These are phyloP conservation scores for Bombus ignitus DNA, from an alignment of 1,140 invertebrate genomes.

Conservation along the genomic window DNA sequence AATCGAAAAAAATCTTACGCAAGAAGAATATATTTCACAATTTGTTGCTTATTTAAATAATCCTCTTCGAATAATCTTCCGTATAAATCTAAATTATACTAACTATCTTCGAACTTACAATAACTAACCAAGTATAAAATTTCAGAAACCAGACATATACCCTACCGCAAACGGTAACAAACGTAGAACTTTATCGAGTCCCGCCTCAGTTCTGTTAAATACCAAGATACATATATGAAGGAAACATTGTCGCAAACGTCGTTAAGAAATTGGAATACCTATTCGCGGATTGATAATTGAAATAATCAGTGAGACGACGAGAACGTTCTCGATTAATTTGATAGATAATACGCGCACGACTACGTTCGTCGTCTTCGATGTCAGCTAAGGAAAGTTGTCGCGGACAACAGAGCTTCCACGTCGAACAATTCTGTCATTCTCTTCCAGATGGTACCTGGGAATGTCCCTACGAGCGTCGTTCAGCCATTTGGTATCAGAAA, in stretches of 20 bases:
- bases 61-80: not conserved
- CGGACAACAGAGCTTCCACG: conserved; percentile 24
- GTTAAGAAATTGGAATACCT: not conserved
- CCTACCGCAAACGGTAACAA: not conserved
- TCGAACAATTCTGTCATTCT: conserved; percentile 47
- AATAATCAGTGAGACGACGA: conserved; percentile 54
- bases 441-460: conserved; percentile 41
- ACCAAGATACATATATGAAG: not conserved
- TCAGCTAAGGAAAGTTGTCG: conserved; percentile 7
- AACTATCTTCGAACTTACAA: not conserved
- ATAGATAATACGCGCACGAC: conserved; percentile 58
- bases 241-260: not conserved
- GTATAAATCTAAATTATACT: not conserved
- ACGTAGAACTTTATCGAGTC: not conserved
- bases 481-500: not conserved
- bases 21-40: not conserved
- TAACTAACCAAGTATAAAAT: not conserved
- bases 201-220: not conserved
- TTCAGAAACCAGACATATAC: not conserved
- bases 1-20: not conserved
- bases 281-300: conserved; percentile 41
- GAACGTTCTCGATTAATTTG: conserved; percentile 64
- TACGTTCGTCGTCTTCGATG: conserved; percentile 44
- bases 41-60: not conserved
- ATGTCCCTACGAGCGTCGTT: conserved; percentile 2